Conservation (phyloP, 2,888 invertebrate species). For the Ypsolopha sequella region DNA sequence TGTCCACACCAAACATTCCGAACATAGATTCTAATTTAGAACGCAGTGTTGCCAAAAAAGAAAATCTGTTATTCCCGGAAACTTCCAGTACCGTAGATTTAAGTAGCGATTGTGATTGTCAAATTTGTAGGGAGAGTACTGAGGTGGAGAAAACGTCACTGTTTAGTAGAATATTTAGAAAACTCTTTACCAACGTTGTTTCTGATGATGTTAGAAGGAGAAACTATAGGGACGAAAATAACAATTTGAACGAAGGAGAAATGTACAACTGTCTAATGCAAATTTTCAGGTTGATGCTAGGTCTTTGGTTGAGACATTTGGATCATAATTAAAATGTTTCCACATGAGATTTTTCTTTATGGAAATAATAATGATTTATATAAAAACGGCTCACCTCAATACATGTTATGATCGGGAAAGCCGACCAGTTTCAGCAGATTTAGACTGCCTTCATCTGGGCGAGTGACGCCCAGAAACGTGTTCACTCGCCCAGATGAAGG, state of each 20-base stretch:
- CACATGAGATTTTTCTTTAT: neutral
- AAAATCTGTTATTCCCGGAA: conserved; percentile 20
- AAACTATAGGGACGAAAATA: conserved; percentile 47
- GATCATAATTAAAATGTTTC: conserved; percentile 36
- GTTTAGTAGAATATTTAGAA: conserved; percentile 34
- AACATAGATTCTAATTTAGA: conserved; percentile 3
- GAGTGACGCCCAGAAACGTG: no score
- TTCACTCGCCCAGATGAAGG: no score
- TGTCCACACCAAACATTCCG: neutral
- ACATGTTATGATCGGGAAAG: no score
- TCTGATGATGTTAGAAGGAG: conserved; percentile 36
- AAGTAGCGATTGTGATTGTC: conserved; percentile 50
- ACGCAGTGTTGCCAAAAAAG: conserved; percentile 31
- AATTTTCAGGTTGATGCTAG: conserved; percentile 52
- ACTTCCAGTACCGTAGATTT: conserved; percentile 39
- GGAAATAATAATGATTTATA: no score
- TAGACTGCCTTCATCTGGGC: no score
- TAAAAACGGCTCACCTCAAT: no score
- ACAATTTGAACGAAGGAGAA: conserved; percentile 42
- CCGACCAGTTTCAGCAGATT: no score
- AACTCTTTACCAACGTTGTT: conserved; percentile 37
- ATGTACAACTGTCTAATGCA: conserved; percentile 52
- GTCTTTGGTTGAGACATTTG: conserved; percentile 60
- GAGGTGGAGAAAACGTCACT: conserved; percentile 23
- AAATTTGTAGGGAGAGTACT: conserved; percentile 43